These are phyloP conservation scores for Saxidomus purpurata DNA, from an alignment of 1,140 invertebrate species.

Conservation along the genomic window DNA sequence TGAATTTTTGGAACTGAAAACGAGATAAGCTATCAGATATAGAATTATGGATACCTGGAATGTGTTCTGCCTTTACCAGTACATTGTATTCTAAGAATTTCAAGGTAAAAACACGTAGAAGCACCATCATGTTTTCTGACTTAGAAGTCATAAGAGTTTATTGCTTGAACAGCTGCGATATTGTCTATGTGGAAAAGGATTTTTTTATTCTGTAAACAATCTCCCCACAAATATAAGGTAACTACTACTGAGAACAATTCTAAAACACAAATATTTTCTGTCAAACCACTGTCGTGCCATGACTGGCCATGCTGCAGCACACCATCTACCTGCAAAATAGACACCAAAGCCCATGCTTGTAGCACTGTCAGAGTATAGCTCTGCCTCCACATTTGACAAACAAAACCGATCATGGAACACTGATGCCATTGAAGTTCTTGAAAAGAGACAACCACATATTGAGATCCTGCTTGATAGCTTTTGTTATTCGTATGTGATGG, in stretches of 20 bases:
- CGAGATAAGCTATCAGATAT: slow-evolving; percentile 59
- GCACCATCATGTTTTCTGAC: slow-evolving; percentile 11
- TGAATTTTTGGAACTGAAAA: slow-evolving; percentile 44
- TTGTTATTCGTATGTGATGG: slow-evolving; percentile 35
- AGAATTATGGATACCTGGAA: slow-evolving; percentile 9
- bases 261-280: not conserved
- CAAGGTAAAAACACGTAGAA: slow-evolving; percentile 24
- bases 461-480: slow-evolving; percentile 54
- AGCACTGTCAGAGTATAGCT: slow-evolving; percentile 28
- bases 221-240: slow-evolving; percentile 6
- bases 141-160: slow-evolving; percentile 23
- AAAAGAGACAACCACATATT: slow-evolving; percentile 59
- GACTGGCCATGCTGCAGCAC: not conserved
- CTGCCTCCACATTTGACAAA: not conserved
- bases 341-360: slow-evolving; percentile 13
- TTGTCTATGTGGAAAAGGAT: slow-evolving; percentile 10
- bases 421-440: slow-evolving; percentile 51
- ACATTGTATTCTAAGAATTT: slow-evolving; percentile 20
- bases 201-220: not conserved
- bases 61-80: slow-evolving; percentile 13
- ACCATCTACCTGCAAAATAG: slow-evolving; percentile 23
- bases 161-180: not conserved
- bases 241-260: slow-evolving; percentile 56
- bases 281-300: not conserved
- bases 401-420: slow-evolving; percentile 49